Evolutionary conservation across 2,797 vertebrate species (phyloP).

Genomic region (Hippoglossus hippoglossus): DNA sequence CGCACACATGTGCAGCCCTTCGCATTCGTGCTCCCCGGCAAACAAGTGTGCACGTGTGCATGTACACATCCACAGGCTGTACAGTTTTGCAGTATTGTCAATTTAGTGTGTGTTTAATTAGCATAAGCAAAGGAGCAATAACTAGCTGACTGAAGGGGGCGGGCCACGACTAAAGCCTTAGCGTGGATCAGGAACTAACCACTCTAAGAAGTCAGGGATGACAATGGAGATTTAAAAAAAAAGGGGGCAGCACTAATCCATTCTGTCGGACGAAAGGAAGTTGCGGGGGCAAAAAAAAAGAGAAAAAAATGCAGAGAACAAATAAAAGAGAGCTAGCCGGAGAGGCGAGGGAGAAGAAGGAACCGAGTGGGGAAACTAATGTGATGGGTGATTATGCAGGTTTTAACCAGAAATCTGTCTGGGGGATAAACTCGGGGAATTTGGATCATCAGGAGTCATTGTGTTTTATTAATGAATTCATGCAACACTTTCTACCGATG

Average conservation of each 20-base stretch:
- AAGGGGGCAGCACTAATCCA: conserved; percentile 45
- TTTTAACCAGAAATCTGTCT: conserved; percentile 59
- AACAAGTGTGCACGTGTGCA: not conserved
- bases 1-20: conserved; percentile 28
- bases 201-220: conserved; percentile 40
- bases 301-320: conserved; percentile 21
- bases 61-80: conserved; percentile 26
- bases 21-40: conserved; percentile 12
- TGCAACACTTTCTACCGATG: conserved; percentile 41
- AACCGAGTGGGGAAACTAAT: conserved; percentile 39
- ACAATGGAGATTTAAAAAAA: conserved; percentile 53
- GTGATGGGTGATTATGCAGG: conserved; percentile 60
- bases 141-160: conserved; percentile 57
- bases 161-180: conserved; percentile 61
- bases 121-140: conserved; percentile 62
- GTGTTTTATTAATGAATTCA: conserved; percentile 61
- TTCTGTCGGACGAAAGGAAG: conserved; percentile 17
- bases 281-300: not conserved
- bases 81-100: conserved; percentile 12
- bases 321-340: conserved; percentile 7
- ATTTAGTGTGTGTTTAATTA: conserved; percentile 69
- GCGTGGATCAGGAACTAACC: conserved; percentile 53
- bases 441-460: conserved; percentile 56
- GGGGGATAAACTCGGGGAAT: conserved; percentile 56
- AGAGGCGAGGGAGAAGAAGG: conserved; percentile 15